Evolutionary conservation across 2,797 vertebrate species (phyloP).

Genomic region (Molossus molossus): DNA sequence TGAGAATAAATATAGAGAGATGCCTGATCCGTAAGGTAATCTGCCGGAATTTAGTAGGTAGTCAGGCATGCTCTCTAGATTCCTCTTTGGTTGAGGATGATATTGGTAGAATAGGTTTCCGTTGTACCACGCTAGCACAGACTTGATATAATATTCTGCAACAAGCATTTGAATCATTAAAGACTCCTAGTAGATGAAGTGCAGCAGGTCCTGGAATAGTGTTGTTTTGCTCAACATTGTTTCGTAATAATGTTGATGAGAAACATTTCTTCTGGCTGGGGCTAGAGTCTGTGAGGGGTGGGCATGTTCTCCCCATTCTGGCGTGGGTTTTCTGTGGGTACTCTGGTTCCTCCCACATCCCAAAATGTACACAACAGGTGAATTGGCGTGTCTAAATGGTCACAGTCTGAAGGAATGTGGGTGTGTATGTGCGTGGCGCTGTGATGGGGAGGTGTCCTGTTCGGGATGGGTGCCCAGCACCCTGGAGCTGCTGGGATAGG

Average conservation of each 20-base stretch:
- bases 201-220: neutral
- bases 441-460: no score
- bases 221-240: neutral
- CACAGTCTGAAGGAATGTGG: neutral
- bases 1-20: slow-evolving; percentile 50
- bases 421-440: neutral
- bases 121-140: neutral
- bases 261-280: neutral
- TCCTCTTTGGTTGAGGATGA: slow-evolving; percentile 27
- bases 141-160: neutral
- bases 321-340: neutral
- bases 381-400: neutral
- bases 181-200: neutral
- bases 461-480: neutral
- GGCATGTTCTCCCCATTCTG: neutral
- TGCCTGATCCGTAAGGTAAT: slow-evolving; percentile 63
- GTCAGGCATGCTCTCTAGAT: slow-evolving; percentile 50
- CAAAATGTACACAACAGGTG: neutral
- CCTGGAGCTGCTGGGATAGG: no score
- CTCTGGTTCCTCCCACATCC: neutral
- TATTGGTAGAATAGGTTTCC: slow-evolving; percentile 30
- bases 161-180: neutral
- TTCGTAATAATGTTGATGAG: neutral
- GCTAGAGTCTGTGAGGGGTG: neutral
- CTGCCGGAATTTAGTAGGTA: slow-evolving; percentile 64